Conservation (phyloP, 2,113 vertebrate species). For the Nibea albiflora region DNA sequence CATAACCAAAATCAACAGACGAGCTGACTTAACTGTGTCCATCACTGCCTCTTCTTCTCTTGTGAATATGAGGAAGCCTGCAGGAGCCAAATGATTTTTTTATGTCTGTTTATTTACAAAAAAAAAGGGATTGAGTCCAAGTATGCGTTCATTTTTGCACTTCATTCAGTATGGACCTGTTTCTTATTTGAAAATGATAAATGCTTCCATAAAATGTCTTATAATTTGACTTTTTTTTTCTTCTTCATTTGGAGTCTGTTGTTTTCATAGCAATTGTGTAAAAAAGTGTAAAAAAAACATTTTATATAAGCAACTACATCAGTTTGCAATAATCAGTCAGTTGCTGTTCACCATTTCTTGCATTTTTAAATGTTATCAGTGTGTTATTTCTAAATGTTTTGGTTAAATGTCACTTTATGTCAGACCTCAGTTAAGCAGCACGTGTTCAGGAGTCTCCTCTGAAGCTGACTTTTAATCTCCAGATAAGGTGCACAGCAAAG, state of each 20-base stretch:
- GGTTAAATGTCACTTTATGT: not conserved
- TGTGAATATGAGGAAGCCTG: not conserved
- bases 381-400: not conserved
- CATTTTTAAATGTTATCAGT: too few species aligned
- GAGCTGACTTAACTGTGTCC: not conserved
- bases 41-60: not conserved
- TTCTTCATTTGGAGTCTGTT: not conserved
- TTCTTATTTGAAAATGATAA: conserved; percentile 16
- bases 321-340: not conserved
- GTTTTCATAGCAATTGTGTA: not conserved
- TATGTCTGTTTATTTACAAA: not conserved
- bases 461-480: not conserved
- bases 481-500: not conserved
- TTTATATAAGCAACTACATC: not conserved
- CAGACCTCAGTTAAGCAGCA: not conserved
- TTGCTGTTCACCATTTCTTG: not conserved
- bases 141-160: not conserved
- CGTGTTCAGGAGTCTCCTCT: not conserved
- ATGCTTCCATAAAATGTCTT: conserved; percentile 13
- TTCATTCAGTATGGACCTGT: conserved; percentile 3
- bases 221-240: not conserved
- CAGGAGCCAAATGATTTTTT: not conserved
- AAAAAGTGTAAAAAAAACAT: not conserved
- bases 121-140: not conserved
- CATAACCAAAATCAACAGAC: not conserved